These are phyloP conservation scores for Agrochola lychnidis DNA, from an alignment of 2,888 invertebrate genomes.

Conservation along the genomic window DNA sequence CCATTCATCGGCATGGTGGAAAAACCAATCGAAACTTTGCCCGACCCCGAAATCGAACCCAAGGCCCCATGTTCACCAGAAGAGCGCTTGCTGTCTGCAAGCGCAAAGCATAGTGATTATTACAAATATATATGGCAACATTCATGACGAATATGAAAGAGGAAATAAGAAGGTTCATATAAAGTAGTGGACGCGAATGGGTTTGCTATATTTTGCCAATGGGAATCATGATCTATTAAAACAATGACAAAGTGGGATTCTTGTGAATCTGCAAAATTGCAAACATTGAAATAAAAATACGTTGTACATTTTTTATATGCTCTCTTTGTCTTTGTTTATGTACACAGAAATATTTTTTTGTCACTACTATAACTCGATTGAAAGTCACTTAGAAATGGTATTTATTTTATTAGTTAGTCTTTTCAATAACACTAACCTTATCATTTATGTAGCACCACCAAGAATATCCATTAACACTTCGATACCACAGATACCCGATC, in stretches of 20 bases:
- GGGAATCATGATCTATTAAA: constrained; percentile 3
- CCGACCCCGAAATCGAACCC: background rate
- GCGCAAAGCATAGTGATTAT: background rate
- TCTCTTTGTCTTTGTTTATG: constrained; percentile 23
- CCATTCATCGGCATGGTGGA: background rate
- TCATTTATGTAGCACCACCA: background rate
- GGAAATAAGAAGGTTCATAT: background rate
- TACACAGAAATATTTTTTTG: constrained; percentile 20
- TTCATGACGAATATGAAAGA: background rate
- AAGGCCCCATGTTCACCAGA: background rate
- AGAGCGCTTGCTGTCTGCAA: no score
- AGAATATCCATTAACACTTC: background rate
- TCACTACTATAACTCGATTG: constrained; percentile 19
- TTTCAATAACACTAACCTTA: background rate
- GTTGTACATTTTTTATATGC: constrained; percentile 18
- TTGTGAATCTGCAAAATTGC: constrained; percentile 26
- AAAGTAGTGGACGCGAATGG: background rate
- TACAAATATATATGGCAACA: background rate
- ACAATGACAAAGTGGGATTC: background rate
- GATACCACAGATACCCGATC: background rate
- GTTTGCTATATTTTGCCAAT: background rate
- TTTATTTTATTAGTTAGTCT: background rate
- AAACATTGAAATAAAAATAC: constrained; percentile 30
- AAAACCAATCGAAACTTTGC: background rate
- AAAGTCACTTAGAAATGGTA: background rate